Evolutionary conservation across 2,888 invertebrate species (phyloP).

Genomic region (Dryadula phaetusa): DNA sequence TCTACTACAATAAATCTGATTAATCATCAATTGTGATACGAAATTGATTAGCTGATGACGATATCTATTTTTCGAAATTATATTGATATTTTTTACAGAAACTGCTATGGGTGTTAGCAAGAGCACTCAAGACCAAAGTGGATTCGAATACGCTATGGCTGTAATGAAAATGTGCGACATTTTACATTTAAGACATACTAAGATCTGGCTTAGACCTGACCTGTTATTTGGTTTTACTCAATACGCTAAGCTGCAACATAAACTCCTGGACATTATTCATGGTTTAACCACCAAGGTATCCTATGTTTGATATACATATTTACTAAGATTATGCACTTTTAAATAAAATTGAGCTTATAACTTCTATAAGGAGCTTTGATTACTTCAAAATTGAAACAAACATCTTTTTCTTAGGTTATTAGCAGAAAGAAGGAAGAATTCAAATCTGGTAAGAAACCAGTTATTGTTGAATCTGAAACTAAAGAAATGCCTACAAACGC

Average conservation of each 20-base stretch:
- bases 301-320: background rate
- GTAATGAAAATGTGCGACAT: constrained; percentile 96
- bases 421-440: constrained; percentile 90
- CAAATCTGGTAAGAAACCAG: constrained; percentile 84
- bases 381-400: background rate
- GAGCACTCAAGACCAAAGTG: constrained; percentile 91
- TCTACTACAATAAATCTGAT: too few relatives aligned
- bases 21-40: too few relatives aligned
- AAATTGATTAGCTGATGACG: background rate
- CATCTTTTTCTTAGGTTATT: constrained; percentile 79
- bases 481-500: constrained; percentile 35
- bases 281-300: constrained; percentile 90
- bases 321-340: too few relatives aligned
- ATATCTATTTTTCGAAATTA: background rate
- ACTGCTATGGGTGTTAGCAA: constrained; percentile 96
- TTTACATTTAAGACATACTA: constrained; percentile 91
- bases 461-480: constrained; percentile 58
- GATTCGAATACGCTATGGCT: constrained; percentile 93
- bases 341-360: background rate
- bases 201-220: constrained; percentile 91
- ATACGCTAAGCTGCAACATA: constrained; percentile 90
- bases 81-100: constrained; percentile 75
- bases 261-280: constrained; percentile 90
- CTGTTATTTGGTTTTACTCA: constrained; percentile 90
- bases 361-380: background rate